Base-by-base conservation (phyloP, 2,888 invertebrate genomes). In the Melieria crassipennis region DNA sequence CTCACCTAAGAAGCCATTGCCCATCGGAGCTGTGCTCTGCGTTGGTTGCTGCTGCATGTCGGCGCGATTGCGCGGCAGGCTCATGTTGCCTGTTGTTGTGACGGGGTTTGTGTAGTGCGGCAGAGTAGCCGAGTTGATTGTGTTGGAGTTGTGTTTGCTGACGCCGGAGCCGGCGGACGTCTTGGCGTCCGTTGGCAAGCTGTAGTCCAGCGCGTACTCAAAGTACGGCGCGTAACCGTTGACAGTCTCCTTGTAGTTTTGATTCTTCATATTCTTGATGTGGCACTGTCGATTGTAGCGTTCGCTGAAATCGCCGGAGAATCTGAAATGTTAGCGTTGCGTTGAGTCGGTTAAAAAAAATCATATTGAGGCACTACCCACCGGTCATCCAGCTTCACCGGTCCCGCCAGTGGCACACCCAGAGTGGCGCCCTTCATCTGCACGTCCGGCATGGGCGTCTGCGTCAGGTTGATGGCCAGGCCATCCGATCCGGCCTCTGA, bases 131-230 rank as follows among this genome's bases (percentile, higher is more conserved):
- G 85, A 82, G 69, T 82, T 84, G 63, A 82, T 81, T 43, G 77
- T 76, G 60, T 78, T 77, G 11, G 78, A 78, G 66, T 78, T 78
- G 57, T 75, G 76, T 60, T 78, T 79, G 42, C 75, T 75, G 69
- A 76, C 76, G 11, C 73, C 78, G 69, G 77, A 75, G 10, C 73
- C 78, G 70, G 76, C 71, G 56, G 75, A 69, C 7, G 71, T 71
- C 52, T 77, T 75, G 55, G 77, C 75, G 61, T 82, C 82, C 0
- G 79, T 79, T 47, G 95, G 95, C 7, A 95, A 95, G 82, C 94
- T 95, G 86, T 96, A 96, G 85, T 96, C 96, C 66, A 95, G 90
- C 5, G 93, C 91, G 83, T 95, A 96, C 85, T 96, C 96, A 62
- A 94, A 94, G 86, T 95, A 96, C 0, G 95, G 94, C 47, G 85